A percentile compares a stretch with the other conserved stretches of the same genome.
Evolutionary conservation across 1,140 invertebrate species (phyloP).

Genomic region (Eupristina koningsbergeri): DNA sequence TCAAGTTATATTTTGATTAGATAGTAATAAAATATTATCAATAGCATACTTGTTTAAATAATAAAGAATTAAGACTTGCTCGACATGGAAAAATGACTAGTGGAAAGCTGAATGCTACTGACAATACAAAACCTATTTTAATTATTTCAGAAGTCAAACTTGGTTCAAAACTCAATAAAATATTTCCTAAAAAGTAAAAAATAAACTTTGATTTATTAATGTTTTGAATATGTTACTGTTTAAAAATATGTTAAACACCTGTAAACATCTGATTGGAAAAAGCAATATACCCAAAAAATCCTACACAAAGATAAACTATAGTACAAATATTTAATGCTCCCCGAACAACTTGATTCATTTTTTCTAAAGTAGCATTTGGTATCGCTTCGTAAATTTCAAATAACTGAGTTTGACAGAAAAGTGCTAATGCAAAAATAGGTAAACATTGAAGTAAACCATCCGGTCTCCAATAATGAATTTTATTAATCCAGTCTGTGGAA

Average conservation of each 20-base stretch:
- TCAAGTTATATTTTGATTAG: background rate
- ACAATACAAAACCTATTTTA: constrained; percentile 94
- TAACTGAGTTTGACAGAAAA: constrained; percentile 96
- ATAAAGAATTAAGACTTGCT: constrained; percentile 91
- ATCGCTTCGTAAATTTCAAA: constrained; percentile 96
- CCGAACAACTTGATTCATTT: constrained; percentile 89
- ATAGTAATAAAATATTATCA: constrained; percentile 23
- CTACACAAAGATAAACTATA: constrained; percentile 88
- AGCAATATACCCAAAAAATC: constrained; percentile 96
- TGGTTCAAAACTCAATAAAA: constrained; percentile 88
- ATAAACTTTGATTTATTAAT: background rate
- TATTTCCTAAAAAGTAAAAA: constrained; percentile 81
- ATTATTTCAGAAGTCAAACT: constrained; percentile 88
- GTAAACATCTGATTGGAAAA: constrained; percentile 85
- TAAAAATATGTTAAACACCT: constrained; percentile 70
- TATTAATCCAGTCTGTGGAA: constrained; percentile 81
- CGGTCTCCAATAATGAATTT: constrained; percentile 88
- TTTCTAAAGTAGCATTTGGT: constrained; percentile 88
- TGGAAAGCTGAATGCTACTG: constrained; percentile 95
- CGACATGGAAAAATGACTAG: constrained; percentile 97
- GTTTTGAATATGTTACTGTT: background rate
- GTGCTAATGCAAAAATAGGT: constrained; percentile 95
- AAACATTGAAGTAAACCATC: constrained; percentile 90
- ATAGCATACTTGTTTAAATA: constrained; percentile 85
- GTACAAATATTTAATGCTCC: constrained; percentile 94